Evolutionary conservation across 92 coral and sea anemone genomes (phyloP).

Genomic region (Isaurus tuberculatus): DNA sequence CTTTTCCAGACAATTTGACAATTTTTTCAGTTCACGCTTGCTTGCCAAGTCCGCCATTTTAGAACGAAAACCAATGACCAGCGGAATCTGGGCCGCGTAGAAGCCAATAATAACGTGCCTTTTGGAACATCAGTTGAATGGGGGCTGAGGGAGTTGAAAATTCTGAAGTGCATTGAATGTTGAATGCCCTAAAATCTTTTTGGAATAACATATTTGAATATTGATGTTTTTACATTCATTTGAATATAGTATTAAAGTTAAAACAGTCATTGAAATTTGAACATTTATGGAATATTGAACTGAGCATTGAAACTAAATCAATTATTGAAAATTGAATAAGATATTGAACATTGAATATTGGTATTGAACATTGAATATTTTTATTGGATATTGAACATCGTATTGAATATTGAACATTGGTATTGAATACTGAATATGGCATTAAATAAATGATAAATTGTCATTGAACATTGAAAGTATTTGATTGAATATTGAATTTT

Average conservation of each 20-base stretch:
- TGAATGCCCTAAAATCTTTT: background rate
- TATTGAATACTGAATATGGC: background rate
- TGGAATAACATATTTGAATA: too few species aligned
- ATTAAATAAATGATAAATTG: background rate
- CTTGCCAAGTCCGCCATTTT: background rate
- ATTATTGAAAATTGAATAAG: background rate
- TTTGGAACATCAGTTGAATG: background rate
- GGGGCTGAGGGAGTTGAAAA: constrained; percentile 25
- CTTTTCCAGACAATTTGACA: constrained; percentile 20
- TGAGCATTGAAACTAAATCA: background rate
- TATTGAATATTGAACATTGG: too few species aligned
- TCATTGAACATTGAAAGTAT: too few species aligned
- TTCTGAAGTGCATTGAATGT: background rate
- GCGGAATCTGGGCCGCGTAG: constrained; percentile 6
- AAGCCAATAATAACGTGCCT: constrained; percentile 9
- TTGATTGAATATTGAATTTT: too few species aligned
- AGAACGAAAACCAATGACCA: background rate
- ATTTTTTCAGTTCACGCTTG: background rate
- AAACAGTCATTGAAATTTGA: too few species aligned
- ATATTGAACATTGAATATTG: background rate
- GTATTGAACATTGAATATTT: too few species aligned
- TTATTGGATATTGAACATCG: too few species aligned
- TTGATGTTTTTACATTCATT: too few species aligned
- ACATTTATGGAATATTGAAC: background rate
- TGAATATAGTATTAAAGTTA: too few species aligned